Conservation (phyloP, 2,113 vertebrate species). For the Casuarius casuarius region DNA sequence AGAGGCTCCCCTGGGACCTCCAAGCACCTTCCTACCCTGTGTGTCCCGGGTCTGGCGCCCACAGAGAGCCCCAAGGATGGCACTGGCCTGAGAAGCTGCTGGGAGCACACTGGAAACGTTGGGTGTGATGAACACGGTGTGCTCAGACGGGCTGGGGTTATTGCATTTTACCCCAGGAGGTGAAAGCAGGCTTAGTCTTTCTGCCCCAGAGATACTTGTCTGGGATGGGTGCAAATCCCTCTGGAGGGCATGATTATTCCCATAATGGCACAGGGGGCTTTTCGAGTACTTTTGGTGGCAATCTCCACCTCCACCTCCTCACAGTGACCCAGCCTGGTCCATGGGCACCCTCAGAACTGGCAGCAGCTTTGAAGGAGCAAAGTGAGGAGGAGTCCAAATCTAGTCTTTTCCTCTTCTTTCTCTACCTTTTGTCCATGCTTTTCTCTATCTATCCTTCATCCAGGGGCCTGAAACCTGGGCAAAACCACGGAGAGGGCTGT, state of each 20-base stretch:
- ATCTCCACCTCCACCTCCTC: not conserved
- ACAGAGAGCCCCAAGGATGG: not conserved
- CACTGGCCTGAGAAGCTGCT: not conserved
- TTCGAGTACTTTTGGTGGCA: not conserved
- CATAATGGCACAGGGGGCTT: not conserved
- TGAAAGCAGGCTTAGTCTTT: not conserved
- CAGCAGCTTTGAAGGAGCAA: too few species aligned
- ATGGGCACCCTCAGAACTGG: not conserved
- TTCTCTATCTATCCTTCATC: too few species aligned
- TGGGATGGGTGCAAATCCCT: not conserved
- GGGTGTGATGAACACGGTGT: not conserved
- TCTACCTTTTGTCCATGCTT: too few species aligned
- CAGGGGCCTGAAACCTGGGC: too few species aligned
- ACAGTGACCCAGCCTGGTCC: not conserved
- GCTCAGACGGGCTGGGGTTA: not conserved
- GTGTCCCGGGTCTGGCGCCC: not conserved
- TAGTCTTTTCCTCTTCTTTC: too few species aligned
- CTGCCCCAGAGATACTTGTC: not conserved
- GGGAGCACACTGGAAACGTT: fast-evolving
- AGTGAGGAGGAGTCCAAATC: too few species aligned
- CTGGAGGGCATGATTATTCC: not conserved
- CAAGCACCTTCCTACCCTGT: fast-evolving
- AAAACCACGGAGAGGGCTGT: too few species aligned
- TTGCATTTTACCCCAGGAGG: not conserved
- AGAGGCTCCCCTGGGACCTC: not conserved